Evolutionary conservation across 2,888 invertebrate genomes (phyloP), one percentile per base, ranked within the genome.

Genomic region (Cactoblastis cactorum): DNA sequence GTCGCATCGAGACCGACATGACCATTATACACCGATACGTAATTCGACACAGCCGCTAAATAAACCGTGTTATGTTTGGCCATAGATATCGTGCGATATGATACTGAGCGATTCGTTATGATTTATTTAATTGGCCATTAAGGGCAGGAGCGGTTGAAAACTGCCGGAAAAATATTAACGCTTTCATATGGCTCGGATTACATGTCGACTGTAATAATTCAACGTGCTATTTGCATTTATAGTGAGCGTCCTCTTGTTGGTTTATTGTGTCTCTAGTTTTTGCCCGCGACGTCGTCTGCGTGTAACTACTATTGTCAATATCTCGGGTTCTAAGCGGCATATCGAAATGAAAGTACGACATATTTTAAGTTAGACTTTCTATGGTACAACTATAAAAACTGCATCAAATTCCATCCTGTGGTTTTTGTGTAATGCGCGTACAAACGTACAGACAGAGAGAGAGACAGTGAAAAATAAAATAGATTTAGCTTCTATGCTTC

Each of bases 121-220:
- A 68, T 69, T 66, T 71, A 68, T 71, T 71, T 70, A 77, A 77
- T 74, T 72, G 72, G 62, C 71, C 65, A 68, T 65, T 69, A 69
- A 70, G 69, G 62, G 59, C 65, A 67, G 63, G 62, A 67, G 61
- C 57, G 61, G 53, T 62, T 59, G 56, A 54, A 55, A 61, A 53
- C 49, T 55, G 52, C 28, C 38, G 54, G 52, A 53, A 54, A 52
- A 47, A 53, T 58, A 56, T 58, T 51, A 53, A 58, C 51, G 53
- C 51, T 58, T 56, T 51, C 54, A 58, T 53, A 55, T 49, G 51
- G 53, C 49, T 53, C 53, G 53, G 56, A 56, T 37, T 56, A 53
- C 58, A 53, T 53, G 19, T 51, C 45, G 39, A 52, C 49, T 54
- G 33, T 5, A 17, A 41, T 49, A 41, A 41, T 49, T 49, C 19